Evolutionary conservation across 2,113 vertebrate genomes (phyloP).

Genomic region (Megaceryle torquata): DNA sequence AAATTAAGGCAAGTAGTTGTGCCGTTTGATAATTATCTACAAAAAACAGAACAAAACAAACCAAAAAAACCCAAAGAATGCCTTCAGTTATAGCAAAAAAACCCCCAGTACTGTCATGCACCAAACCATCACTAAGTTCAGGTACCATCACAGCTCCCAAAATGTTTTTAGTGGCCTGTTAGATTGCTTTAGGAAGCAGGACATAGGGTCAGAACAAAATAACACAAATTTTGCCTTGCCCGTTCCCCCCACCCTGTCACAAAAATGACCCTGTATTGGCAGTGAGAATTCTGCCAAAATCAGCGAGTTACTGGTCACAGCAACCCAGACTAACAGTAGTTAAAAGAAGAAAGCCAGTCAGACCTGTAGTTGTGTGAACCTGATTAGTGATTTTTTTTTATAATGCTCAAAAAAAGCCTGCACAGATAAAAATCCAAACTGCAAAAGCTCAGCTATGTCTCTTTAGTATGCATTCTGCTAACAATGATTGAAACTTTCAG

Average conservation of each 20-base stretch:
- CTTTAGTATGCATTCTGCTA: neutral
- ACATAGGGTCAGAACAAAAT: neutral
- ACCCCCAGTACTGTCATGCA: accelerated
- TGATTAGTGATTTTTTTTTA: neutral
- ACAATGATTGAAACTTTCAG: neutral
- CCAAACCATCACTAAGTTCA: neutral
- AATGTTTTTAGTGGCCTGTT: neutral
- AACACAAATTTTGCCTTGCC: too few species aligned
- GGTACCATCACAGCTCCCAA: neutral
- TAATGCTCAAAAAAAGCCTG: neutral
- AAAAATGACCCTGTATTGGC: neutral
- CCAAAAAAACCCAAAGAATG: neutral
- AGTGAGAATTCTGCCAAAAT: neutral
- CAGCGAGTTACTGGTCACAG: neutral
- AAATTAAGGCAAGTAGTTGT: constrained; percentile 93
- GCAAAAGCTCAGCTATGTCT: neutral
- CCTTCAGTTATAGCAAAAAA: neutral
- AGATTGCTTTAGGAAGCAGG: neutral
- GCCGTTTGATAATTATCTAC: constrained; percentile 98
- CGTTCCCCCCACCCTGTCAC: neutral
- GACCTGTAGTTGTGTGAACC: neutral
- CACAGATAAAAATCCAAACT: neutral
- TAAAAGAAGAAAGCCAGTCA: neutral
- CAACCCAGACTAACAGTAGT: neutral
- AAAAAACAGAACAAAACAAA: neutral